A percentile compares a stretch with the other conserved stretches of the same genome.
These are phyloP conservation scores for Cheilosia vernalis DNA, from an alignment of 2,888 invertebrate species.

Conservation along the genomic window DNA sequence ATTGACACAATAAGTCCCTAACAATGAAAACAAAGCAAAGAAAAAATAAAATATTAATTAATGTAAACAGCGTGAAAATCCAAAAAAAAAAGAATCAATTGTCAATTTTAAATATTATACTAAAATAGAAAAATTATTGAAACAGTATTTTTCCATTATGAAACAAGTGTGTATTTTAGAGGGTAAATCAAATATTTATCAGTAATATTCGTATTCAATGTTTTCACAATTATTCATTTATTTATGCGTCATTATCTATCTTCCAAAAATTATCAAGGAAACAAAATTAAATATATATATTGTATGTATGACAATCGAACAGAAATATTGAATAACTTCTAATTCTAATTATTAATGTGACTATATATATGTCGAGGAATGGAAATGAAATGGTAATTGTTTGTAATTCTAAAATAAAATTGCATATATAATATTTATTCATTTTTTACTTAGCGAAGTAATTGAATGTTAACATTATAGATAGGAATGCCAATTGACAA, in stretches of 20 bases:
- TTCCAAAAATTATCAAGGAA: constrained; percentile 1
- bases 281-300: background rate
- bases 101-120: constrained; percentile 63
- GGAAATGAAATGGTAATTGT: constrained; percentile 38
- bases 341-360: constrained; percentile 54
- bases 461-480: constrained; percentile 76
- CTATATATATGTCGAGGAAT: constrained; percentile 17
- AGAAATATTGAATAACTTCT: constrained; percentile 20
- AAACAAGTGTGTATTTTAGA: constrained; percentile 41
- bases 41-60: background rate
- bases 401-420: constrained; percentile 38
- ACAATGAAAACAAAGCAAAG: constrained; percentile 4
- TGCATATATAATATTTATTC: background rate
- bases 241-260: constrained; percentile 22
- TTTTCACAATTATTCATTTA: background rate
- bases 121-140: constrained; percentile 15
- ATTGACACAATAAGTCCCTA: constrained; percentile 25
- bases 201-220: constrained; percentile 36
- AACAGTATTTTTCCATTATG: constrained; percentile 50
- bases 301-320: constrained; percentile 63
- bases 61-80: background rate
- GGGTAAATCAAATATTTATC: constrained; percentile 27
- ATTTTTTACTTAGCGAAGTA: constrained; percentile 74
- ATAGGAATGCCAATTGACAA: constrained; percentile 78
- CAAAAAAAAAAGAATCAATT: constrained; percentile 56